These are phyloP conservation scores for Hydropotes inermis DNA, from an alignment of 2,113 vertebrate genomes.

Conservation along the genomic window DNA sequence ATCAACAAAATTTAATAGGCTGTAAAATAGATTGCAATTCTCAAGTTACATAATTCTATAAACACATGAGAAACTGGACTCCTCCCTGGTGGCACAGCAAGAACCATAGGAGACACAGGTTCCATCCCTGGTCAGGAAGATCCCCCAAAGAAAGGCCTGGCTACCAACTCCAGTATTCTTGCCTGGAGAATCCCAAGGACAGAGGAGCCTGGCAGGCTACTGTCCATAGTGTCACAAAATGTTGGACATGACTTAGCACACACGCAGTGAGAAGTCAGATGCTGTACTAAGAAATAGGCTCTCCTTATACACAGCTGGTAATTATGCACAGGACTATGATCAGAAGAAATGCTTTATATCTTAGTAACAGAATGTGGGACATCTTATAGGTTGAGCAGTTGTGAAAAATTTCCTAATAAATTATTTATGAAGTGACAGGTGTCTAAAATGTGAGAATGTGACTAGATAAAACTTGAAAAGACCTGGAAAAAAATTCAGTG, in stretches of 20 bases:
- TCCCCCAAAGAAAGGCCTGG: neutral
- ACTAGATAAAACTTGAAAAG: neutral
- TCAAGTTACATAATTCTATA: neutral
- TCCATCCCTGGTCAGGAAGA: neutral
- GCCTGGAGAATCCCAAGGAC: neutral
- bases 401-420: neutral
- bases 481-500: neutral
- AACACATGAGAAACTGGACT: neutral
- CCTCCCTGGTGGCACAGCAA: neutral
- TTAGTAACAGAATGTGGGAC: neutral
- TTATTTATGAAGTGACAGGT: neutral
- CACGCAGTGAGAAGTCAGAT: neutral
- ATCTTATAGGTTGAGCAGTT: neutral
- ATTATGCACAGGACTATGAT: neutral
- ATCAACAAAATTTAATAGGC: conserved; percentile 24
- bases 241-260: neutral
- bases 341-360: neutral
- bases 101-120: neutral
- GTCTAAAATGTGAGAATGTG: neutral
- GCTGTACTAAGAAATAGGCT: neutral
- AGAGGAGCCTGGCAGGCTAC: neutral
- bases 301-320: neutral
- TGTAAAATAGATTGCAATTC: conserved; percentile 7
- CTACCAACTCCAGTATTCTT: neutral
- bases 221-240: neutral